Conservation (phyloP, 2,797 vertebrate genomes). For the Malacoctenus gilli region DNA sequence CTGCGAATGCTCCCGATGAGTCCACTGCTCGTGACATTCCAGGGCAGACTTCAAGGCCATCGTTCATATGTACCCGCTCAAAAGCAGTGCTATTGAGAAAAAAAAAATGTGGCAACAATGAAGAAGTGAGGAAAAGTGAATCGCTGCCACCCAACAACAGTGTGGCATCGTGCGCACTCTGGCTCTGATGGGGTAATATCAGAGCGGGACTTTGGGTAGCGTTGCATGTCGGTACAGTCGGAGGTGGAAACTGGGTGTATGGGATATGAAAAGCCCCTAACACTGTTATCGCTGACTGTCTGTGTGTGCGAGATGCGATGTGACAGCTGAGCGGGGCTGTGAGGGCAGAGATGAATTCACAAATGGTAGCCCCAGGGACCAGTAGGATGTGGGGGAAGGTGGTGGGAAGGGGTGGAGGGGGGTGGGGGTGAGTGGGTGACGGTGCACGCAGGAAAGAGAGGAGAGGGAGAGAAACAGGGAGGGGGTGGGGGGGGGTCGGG, state of each 20-base stretch:
- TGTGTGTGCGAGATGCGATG: conserved; percentile 78
- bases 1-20: conserved; percentile 19
- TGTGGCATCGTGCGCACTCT: background rate
- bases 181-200: conserved; percentile 3
- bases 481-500: conserved; percentile 15
- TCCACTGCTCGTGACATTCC: conserved; percentile 16
- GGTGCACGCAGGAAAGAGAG: conserved; percentile 33
- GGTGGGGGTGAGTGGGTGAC: conserved; percentile 49
- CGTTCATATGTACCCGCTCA: conserved; percentile 6
- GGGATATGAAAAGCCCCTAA: conserved; percentile 78
- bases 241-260: conserved; percentile 69
- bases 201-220: conserved; percentile 40
- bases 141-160: conserved; percentile 5
- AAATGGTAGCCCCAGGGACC: conserved; percentile 79
- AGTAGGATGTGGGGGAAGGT: conserved; percentile 52
- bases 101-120: conserved; percentile 8
- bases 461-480: conserved; percentile 1
- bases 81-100: conserved; percentile 23
- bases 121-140: background rate
- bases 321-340: conserved; percentile 81
- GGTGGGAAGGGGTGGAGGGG: conserved; percentile 46
- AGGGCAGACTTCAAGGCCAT: conserved; percentile 19
- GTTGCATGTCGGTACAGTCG: conserved; percentile 43
- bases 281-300: conserved; percentile 78
- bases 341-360: conserved; percentile 81